phyloP scores from a whole-genome alignment of 2,888 invertebrate genomes.

The Odontomyia ornata region DNA sequence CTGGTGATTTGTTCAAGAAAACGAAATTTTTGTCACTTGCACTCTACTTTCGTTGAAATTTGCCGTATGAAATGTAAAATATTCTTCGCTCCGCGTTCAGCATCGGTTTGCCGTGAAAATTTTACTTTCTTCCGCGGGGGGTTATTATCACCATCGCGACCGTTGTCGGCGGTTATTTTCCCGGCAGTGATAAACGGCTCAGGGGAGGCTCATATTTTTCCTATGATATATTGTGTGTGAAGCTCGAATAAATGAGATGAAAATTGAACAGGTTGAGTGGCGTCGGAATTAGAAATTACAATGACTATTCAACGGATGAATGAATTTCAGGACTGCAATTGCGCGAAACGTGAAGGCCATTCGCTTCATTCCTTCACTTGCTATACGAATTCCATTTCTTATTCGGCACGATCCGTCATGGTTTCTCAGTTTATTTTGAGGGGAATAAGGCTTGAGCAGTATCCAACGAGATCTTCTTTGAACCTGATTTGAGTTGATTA shows the following conservation, averaged over 20 bases:
- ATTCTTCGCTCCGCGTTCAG: conserved; percentile 10
- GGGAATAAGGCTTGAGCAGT: too few relatives aligned
- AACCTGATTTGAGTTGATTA: too few relatives aligned
- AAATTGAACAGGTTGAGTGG: conserved; percentile 27
- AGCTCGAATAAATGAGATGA: conserved; percentile 20
- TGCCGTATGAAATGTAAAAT: conserved; percentile 31
- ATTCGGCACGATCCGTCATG: too few relatives aligned
- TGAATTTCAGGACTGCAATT: too few relatives aligned
- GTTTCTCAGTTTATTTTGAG: too few relatives aligned
- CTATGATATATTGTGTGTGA: conserved; percentile 19
- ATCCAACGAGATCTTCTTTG: too few relatives aligned
- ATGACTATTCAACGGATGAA: not conserved
- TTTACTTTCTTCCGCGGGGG: conserved; percentile 36
- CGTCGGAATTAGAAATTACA: not conserved
- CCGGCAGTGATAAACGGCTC: conserved; percentile 18
- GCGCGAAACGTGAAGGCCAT: too few relatives aligned
- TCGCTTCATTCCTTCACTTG: too few relatives aligned
- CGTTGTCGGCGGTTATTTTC: conserved; percentile 24
- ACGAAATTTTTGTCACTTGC: conserved; percentile 47
- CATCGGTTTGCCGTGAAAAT: conserved; percentile 13
- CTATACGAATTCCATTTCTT: too few relatives aligned
- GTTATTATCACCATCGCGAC: conserved; percentile 2
- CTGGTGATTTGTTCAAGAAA: conserved; percentile 47
- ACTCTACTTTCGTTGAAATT: conserved; percentile 45
- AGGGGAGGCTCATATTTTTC: conserved; percentile 25